phyloP scores from a whole-genome alignment of 2,888 invertebrate genomes.

The Eucera pruinosa region DNA sequence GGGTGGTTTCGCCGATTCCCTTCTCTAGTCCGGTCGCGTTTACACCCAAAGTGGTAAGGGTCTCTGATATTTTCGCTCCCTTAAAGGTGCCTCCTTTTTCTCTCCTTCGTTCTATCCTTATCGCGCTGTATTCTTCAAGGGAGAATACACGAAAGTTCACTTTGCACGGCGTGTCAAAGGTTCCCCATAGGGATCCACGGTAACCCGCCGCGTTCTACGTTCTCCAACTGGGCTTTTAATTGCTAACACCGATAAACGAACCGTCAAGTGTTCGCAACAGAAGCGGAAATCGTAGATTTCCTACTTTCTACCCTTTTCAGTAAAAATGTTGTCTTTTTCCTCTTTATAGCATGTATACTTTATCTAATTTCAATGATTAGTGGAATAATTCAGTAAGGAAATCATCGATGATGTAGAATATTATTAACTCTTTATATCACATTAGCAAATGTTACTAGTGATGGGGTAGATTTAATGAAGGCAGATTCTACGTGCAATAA shows the following conservation, averaged over 20 bases:
- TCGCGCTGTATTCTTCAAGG: constrained; percentile 61
- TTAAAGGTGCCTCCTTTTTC: constrained; percentile 55
- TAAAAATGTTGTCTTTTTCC: no score
- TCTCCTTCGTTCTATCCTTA: constrained; percentile 50
- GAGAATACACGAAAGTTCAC: constrained; percentile 80
- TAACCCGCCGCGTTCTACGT: constrained; percentile 43
- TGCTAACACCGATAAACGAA: constrained; percentile 73
- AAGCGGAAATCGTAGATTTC: constrained; percentile 37
- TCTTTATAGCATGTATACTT: no score
- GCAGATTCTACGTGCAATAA: no score
- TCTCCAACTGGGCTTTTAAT: constrained; percentile 67
- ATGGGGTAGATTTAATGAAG: no score
- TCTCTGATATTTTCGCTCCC: constrained; percentile 56
- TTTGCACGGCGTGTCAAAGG: constrained; percentile 79
- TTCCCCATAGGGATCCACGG: constrained; percentile 53
- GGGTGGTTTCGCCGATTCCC: constrained; percentile 69
- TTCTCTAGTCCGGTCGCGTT: constrained; percentile 51
- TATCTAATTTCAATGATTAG: no score
- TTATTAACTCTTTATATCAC: no score
- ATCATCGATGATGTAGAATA: no score
- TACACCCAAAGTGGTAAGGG: constrained; percentile 45
- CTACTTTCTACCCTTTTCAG: constrained; percentile 2
- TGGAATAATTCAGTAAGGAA: no score
- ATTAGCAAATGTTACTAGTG: no score
- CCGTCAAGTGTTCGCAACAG: constrained; percentile 17